Evolutionary conservation across 1,140 invertebrate species (phyloP).

Genomic region (Sitobion miscanthi): DNA sequence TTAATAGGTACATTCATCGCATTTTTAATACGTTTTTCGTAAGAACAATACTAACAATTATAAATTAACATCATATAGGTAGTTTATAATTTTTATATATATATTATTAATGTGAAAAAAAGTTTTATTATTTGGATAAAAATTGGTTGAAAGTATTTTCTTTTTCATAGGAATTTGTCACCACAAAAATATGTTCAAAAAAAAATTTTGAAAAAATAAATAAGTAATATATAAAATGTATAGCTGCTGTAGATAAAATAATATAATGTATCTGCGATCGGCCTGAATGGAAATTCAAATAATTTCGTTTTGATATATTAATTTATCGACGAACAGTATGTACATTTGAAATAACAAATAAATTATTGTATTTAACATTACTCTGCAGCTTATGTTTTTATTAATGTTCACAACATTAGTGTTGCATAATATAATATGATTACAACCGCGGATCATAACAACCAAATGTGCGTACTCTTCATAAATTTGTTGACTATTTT

Average conservation of each 20-base stretch:
- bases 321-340: not conserved
- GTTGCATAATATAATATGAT: not conserved
- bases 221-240: not conserved
- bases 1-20: too few species aligned
- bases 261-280: not conserved
- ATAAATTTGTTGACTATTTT: not conserved
- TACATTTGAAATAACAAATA: not conserved
- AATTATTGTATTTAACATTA: not conserved
- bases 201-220: not conserved
- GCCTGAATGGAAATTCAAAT: not conserved
- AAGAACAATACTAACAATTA: not conserved
- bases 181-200: not conserved
- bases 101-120: too few species aligned
- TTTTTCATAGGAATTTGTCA: too few species aligned
- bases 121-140: not conserved
- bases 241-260: not conserved
- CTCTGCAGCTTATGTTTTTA: not conserved
- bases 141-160: too few species aligned
- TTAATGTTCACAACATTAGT: not conserved
- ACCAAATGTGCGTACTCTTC: slow-evolving; percentile 30
- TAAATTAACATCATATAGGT: not conserved
- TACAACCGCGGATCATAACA: not conserved
- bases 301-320: not conserved
- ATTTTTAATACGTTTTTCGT: not conserved
- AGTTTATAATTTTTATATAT: not conserved